phyloP scores from a whole-genome alignment of 2,797 vertebrate genomes.

The Sphenodon punctatus region DNA sequence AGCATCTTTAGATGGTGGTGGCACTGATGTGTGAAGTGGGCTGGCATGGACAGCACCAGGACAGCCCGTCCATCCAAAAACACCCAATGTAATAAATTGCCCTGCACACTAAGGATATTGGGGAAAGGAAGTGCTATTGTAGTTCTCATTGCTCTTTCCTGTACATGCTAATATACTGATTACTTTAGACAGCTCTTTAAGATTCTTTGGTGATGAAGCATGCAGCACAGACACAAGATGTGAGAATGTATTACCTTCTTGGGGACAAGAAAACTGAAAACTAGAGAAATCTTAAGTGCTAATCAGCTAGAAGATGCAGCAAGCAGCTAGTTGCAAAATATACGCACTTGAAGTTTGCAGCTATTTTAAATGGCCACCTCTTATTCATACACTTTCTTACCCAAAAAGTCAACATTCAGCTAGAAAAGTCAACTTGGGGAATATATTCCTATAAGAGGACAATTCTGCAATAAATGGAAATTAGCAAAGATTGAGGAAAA shows the following conservation, averaged over 20 bases:
- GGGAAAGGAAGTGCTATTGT: too few species aligned
- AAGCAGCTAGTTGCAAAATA: not conserved
- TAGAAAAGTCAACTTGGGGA: not conserved
- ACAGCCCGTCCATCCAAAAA: too few species aligned
- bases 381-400: not conserved
- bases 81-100: too few species aligned
- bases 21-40: too few species aligned
- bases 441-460: not conserved
- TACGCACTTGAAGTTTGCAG: not conserved
- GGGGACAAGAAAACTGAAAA: not conserved
- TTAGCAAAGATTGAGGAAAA: not conserved
- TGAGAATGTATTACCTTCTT: not conserved
- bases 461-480: not conserved
- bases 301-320: not conserved
- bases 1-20: too few species aligned
- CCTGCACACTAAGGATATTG: too few species aligned
- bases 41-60: too few species aligned
- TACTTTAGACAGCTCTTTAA: not conserved
- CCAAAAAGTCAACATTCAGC: too few species aligned
- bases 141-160: too few species aligned
- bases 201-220: not conserved
- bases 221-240: not conserved
- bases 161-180: too few species aligned
- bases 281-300: not conserved
- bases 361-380: not conserved